Evolutionary conservation across 2,113 vertebrate genomes (phyloP), one percentile per base, ranked within the genome.

Genomic region (Oncorhynchus kisutch): DNA sequence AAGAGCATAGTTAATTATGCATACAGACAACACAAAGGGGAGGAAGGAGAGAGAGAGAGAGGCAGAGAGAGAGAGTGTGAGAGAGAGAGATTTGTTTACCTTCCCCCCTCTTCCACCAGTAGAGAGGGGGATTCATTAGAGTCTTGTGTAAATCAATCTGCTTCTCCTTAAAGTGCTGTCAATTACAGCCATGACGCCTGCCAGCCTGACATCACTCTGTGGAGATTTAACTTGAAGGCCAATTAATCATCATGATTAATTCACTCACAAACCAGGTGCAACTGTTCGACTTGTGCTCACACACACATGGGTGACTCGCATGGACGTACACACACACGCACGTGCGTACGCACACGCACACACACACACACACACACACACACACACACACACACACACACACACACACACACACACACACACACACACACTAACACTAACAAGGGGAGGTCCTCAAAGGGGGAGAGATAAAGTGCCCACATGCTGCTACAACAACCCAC

Each of bases 181-280:
- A 92, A 92, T 93, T 92, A 54, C 91, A 89, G 84, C 74, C 87
- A 86, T 88, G 90, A 92, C 84, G 89, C 85, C 86, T 93, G 91
- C 90, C 90, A 91, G 92, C 81, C 91, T 93, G 92, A 93, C 88
- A 90, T 92, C 89, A 83, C 90, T 92, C 90, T 91, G 89, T 92
- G 92, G 88, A 93, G 92, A 92, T 93, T 93, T 91, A 91, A 91
- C 90, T 88, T 92, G 89, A 93, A 93, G 92, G 91, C 91, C 91
- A 93, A 93, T 94, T 93, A 93, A 94, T 94, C 92, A 92, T 92
- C 87, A 90, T 93, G 92, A 94, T 94, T 92, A 93, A 94, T 94
- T 91, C 90, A 89, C 91, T 91, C 88, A 91, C 91, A 91, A 92
- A 93, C 89, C 89, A 84, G 90, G 87, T 85, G 90, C 90, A 93